Base-by-base conservation (phyloP, 92 coral and sea anemone genomes). In the Umimayanthus kanabou region DNA sequence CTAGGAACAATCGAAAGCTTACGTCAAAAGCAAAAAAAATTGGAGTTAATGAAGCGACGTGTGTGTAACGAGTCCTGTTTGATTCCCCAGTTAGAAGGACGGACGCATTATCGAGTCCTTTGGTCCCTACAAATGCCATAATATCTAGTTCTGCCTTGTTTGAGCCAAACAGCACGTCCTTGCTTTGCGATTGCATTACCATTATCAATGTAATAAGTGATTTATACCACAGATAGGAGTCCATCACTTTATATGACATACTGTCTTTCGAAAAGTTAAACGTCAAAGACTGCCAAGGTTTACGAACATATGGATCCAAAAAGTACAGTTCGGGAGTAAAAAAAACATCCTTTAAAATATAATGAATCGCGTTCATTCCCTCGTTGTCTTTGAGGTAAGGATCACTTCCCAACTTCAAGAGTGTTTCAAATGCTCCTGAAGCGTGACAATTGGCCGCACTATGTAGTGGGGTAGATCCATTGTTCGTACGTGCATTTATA, bases 401-500 rank as follows among this genome's bases (percentile, higher is more conserved):
- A 66, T 91, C 55, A 33, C 89, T 37, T 0, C 91, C 93, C 16
- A 84, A 39, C 10, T 83, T 43, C 0, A 91, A 3, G 65, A 91
- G 71, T 7, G 86, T 84, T 39, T 64, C 61, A 10, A 91, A 42
- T 4, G 61, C 72, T 9, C 37, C 67, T 4, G 81, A 82, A 0
- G 93, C 86, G 13, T 69, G 64, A 14, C 93, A 88, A 0, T 73
- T 13, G 1, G 93, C 93, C 8, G 93, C 93, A 15, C 93, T 91
- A 61, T 91, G 93, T 58, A 91, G 85, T 18, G 93, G 93, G 5
- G 93, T 91, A 0, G 93, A 91, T 1, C 93, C 91, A 15, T 91
- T 91, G 3, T n/a, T 9, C 16, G 85, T 91, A 4, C 45, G 80
- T 1, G 72, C 76, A 73, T 88, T 72, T 14, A 84, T 39, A 6